Evolutionary conservation across 2,888 invertebrate species (phyloP).

Genomic region (Axea sp.): DNA sequence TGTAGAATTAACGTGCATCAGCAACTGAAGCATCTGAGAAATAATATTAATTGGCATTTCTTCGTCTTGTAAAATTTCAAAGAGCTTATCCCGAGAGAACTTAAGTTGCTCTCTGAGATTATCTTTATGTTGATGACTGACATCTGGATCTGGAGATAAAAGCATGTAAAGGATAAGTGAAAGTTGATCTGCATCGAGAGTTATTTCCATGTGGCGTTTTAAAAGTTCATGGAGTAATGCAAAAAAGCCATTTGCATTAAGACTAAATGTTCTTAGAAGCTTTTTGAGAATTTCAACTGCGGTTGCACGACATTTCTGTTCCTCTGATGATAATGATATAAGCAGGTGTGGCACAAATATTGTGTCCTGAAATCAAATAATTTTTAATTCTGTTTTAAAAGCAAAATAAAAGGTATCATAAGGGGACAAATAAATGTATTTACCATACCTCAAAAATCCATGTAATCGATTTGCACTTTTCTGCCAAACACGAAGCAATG

Average conservation of each 20-base stretch:
- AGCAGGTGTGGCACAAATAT: constrained; percentile 80
- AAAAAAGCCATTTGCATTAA: constrained; percentile 70
- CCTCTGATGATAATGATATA: constrained; percentile 82
- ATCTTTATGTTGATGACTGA: constrained; percentile 68
- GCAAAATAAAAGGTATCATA: too few relatives aligned
- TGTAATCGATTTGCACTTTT: constrained; percentile 66
- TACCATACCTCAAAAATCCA: constrained; percentile 72
- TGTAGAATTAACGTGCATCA: constrained; percentile 80
- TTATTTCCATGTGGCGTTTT: constrained; percentile 82
- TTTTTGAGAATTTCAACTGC: constrained; percentile 81
- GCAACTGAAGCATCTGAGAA: constrained; percentile 80
- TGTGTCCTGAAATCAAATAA: constrained; percentile 63
- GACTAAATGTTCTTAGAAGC: constrained; percentile 78
- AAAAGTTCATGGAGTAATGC: constrained; percentile 80
- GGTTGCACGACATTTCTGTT: constrained; percentile 81
- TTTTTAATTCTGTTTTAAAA: too few relatives aligned
- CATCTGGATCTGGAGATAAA: constrained; percentile 81
- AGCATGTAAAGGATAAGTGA: constrained; percentile 83
- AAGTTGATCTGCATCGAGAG: constrained; percentile 85
- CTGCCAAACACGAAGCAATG: constrained; percentile 78
- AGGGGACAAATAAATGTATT: too few relatives aligned
- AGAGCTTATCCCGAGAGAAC: constrained; percentile 67
- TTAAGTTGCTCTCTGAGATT: constrained; percentile 65
- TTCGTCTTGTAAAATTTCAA: constrained; percentile 76
- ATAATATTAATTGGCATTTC: constrained; percentile 80